Conservation (phyloP, 1,140 invertebrate genomes). For the Sycophila sp. region DNA sequence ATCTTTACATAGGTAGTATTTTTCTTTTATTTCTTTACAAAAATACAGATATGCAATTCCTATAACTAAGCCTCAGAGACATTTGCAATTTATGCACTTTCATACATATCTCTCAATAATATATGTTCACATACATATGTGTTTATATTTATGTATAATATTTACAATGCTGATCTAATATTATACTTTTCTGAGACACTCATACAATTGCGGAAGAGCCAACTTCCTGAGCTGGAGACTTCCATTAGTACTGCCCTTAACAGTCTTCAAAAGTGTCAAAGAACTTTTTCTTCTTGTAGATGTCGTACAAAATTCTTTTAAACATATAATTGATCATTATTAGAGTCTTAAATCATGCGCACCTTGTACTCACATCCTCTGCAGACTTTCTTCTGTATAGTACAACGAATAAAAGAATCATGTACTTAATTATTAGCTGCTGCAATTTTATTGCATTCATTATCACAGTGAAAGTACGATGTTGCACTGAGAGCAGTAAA, state of each 20-base stretch:
- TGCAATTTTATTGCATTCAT: constrained; percentile 42
- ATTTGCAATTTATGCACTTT: constrained; percentile 15
- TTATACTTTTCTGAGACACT: neutral
- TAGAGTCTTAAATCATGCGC: neutral
- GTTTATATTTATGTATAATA: neutral
- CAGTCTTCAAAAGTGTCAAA: constrained; percentile 29
- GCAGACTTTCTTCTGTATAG: constrained; percentile 17
- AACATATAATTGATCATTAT: constrained; percentile 25
- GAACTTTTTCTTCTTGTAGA: constrained; percentile 6
- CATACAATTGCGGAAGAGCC: constrained; percentile 6
- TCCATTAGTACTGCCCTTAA: constrained; percentile 10
- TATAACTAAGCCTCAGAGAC: constrained; percentile 22
- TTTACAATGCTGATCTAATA: neutral
- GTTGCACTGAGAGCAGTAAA: constrained; percentile 20
- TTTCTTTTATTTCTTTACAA: constrained; percentile 52
- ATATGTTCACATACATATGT: constrained; percentile 1
- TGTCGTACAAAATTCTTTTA: constrained; percentile 27
- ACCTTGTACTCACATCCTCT: constrained; percentile 9
- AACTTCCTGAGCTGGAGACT: constrained; percentile 16
- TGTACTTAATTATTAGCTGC: constrained; percentile 28
- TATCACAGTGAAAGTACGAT: constrained; percentile 42
- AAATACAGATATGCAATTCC: constrained; percentile 51
- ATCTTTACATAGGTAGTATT: constrained; percentile 16
- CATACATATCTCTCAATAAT: neutral
- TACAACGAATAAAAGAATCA: constrained; percentile 26